These are phyloP conservation scores for Martes flavigula DNA, from an alignment of 2,797 vertebrate species.

Conservation along the genomic window DNA sequence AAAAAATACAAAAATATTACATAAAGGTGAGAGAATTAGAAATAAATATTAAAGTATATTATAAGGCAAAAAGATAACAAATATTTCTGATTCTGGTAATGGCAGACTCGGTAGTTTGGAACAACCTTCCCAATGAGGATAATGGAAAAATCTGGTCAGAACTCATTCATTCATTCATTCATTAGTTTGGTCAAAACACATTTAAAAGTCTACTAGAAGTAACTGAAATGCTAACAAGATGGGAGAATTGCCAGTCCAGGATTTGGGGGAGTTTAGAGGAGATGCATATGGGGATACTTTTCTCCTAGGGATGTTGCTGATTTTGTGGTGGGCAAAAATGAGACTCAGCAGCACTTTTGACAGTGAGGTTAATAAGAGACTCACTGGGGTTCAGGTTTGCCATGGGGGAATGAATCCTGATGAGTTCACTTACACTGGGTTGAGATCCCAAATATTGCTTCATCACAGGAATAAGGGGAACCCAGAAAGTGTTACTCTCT, in stretches of 20 bases:
- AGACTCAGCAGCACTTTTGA: background rate
- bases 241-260: background rate
- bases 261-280: background rate
- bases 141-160: background rate
- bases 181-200: background rate
- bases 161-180: background rate
- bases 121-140: background rate
- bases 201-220: background rate
- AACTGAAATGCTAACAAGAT: background rate
- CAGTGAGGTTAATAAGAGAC: background rate
- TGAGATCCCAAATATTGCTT: background rate
- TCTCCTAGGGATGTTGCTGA: background rate
- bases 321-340: background rate
- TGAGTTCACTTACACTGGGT: background rate
- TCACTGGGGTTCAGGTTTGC: background rate
- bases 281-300: background rate
- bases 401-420: background rate
- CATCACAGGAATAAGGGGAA: background rate
- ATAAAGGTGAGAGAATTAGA: background rate
- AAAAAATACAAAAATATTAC: background rate
- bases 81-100: background rate
- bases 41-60: background rate
- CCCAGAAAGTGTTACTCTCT: background rate
- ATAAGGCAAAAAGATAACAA: background rate
- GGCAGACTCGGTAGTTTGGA: background rate